These are phyloP conservation scores for Drosophila nasuta DNA, from an alignment of 1,140 invertebrate genomes.

Conservation along the genomic window DNA sequence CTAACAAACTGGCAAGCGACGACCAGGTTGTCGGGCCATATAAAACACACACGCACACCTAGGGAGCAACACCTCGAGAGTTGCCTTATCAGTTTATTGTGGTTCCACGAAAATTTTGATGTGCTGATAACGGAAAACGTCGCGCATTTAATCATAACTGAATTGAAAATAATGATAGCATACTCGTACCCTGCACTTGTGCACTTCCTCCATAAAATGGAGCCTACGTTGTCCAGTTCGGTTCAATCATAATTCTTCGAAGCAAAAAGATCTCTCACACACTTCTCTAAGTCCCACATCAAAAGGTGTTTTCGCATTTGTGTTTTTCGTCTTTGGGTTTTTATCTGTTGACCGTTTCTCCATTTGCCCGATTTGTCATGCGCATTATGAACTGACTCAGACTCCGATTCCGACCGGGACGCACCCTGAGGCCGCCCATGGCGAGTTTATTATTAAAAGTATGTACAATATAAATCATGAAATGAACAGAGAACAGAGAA, in stretches of 20 bases:
- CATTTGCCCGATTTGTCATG: slow-evolving; percentile 74
- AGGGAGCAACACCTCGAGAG: slow-evolving; percentile 43
- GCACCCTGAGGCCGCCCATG: slow-evolving; percentile 53
- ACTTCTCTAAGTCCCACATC: slow-evolving; percentile 44
- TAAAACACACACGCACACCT: slow-evolving; percentile 1
- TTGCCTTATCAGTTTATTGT: slow-evolving; percentile 46
- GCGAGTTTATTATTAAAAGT: slow-evolving; percentile 70
- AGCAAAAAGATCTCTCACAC: not conserved
- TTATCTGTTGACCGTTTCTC: slow-evolving; percentile 33
- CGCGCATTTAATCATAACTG: slow-evolving; percentile 42
- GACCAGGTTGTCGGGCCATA: slow-evolving; percentile 38
- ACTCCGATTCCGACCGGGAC: slow-evolving; percentile 11
- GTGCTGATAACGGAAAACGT: slow-evolving; percentile 24
- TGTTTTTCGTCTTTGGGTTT: slow-evolving; percentile 44
- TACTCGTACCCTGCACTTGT: slow-evolving; percentile 16
- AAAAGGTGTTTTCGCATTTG: slow-evolving; percentile 72
- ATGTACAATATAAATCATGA: slow-evolving; percentile 33
- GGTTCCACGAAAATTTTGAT: slow-evolving; percentile 54
- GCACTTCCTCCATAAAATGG: slow-evolving; percentile 17
- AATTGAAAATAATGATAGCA: slow-evolving; percentile 32
- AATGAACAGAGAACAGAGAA: not conserved
- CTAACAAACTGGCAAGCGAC: slow-evolving; percentile 39
- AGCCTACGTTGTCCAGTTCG: not conserved
- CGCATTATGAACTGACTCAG: slow-evolving; percentile 47
- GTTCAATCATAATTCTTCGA: slow-evolving; percentile 35